These are phyloP conservation scores for Anhinga rufa DNA, from an alignment of 2,113 vertebrate genomes.

Conservation along the genomic window DNA sequence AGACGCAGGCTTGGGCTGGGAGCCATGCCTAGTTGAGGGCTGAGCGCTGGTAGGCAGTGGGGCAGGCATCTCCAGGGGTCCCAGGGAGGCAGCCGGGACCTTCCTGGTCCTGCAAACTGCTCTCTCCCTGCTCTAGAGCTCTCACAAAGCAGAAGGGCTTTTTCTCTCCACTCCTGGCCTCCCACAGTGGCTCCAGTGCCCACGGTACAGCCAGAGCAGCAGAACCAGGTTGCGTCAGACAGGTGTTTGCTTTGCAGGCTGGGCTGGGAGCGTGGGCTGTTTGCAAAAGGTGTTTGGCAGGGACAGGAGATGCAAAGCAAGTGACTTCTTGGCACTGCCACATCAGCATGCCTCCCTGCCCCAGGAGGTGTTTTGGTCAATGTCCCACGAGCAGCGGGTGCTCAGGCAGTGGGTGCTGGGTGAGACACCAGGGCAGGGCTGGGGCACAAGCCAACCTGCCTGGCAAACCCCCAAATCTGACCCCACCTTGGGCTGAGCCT, in stretches of 20 bases:
- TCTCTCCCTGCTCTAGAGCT: not conserved
- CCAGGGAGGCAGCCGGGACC: not conserved
- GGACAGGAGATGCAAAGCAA: not conserved
- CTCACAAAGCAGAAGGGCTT: not conserved
- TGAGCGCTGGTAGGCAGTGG: not conserved
- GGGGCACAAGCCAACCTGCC: not conserved
- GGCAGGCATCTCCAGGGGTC: not conserved
- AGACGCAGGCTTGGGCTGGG: not conserved
- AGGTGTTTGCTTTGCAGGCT: constrained; percentile 58
- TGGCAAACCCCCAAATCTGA: not conserved
- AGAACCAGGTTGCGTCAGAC: not conserved
- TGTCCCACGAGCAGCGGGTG: no score
- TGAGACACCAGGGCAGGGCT: not conserved
- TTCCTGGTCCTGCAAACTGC: not conserved
- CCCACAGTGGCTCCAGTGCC: not conserved
- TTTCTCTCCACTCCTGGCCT: not conserved
- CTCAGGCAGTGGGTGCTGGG: accelerated
- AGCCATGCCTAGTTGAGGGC: not conserved
- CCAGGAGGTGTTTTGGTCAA: not conserved
- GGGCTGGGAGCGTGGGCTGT: constrained; percentile 1
- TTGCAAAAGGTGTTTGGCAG: not conserved
- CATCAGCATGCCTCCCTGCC: not conserved
- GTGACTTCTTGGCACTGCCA: not conserved
- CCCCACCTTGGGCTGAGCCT: not conserved
- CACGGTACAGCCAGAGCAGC: not conserved